phyloP scores from a whole-genome alignment of 2,888 invertebrate species.

The Hyles lineata region DNA sequence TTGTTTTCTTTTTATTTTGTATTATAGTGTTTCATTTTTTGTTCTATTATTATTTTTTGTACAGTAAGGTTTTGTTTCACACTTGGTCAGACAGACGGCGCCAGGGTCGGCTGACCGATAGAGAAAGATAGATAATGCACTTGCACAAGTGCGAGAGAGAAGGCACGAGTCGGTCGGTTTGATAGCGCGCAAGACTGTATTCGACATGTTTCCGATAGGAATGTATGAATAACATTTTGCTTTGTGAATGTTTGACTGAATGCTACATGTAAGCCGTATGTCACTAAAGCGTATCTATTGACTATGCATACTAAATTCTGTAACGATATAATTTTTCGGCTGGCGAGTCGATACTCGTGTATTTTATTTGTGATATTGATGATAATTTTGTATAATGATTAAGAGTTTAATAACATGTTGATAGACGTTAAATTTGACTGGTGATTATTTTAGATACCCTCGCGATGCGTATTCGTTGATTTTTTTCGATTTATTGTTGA shows the following conservation, averaged over 20 bases:
- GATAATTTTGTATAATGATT: conserved; percentile 78
- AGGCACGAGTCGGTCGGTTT: conserved; percentile 11
- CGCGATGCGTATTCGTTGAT: conserved; percentile 34
- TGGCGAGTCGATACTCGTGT: conserved; percentile 39
- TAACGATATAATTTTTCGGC: conserved; percentile 18
- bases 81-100: conserved; percentile 50
- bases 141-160: conserved; percentile 26
- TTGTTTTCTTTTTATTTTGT: conserved; percentile 68
- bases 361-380: conserved; percentile 83
- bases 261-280: neutral
- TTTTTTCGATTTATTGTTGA: conserved; percentile 37
- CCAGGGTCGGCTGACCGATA: conserved; percentile 27
- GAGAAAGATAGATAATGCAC: neutral
- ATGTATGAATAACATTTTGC: conserved; percentile 10
- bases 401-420: conserved; percentile 81
- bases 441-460: conserved; percentile 60
- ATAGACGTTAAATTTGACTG: conserved; percentile 75
- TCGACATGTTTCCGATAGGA: conserved; percentile 52
- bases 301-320: conserved; percentile 7
- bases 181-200: conserved; percentile 52
- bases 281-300: neutral
- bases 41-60: conserved; percentile 67
- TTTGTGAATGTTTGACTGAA: conserved; percentile 25
- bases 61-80: conserved; percentile 74
- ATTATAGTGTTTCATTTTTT: conserved; percentile 68